phyloP scores from a whole-genome alignment of 64 coral and sea anemone species.

The Porites australiensis region DNA sequence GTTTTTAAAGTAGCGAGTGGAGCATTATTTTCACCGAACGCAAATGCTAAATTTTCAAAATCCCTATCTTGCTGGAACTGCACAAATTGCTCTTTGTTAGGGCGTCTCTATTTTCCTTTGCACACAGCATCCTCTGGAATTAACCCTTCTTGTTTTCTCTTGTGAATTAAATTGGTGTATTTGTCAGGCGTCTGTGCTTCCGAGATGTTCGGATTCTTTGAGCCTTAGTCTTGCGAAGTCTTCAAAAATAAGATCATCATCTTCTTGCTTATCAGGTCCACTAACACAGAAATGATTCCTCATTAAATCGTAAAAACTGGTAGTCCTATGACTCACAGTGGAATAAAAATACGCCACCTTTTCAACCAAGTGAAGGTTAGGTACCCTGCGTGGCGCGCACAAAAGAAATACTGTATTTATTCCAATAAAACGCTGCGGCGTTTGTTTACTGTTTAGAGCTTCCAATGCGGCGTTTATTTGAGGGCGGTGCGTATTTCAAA shows the following conservation, averaged over 20 bases:
- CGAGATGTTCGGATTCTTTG: slow-evolving; percentile 85
- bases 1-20: too few species aligned
- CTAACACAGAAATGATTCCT: slow-evolving; percentile 53
- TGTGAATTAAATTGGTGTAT: neutral
- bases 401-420: too few species aligned
- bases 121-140: neutral
- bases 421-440: too few species aligned
- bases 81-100: neutral
- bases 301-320: too few species aligned
- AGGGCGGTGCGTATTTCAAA: too few species aligned
- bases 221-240: slow-evolving; percentile 96
- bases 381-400: too few species aligned
- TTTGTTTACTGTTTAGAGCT: too few species aligned
- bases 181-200: slow-evolving; percentile 76
- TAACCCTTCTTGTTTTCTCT: neutral
- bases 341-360: too few species aligned
- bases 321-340: too few species aligned
- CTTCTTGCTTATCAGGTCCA: slow-evolving; percentile 73
- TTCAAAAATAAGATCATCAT: slow-evolving; percentile 96
- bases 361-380: too few species aligned
- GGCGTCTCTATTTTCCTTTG: neutral
- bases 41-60: neutral
- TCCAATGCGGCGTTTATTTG: too few species aligned
- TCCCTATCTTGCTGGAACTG: neutral
- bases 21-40: too few species aligned